phyloP scores from a whole-genome alignment of 30 jellyfish, hydroid and myxozoan genomes.

The Kudoa iwatai region DNA sequence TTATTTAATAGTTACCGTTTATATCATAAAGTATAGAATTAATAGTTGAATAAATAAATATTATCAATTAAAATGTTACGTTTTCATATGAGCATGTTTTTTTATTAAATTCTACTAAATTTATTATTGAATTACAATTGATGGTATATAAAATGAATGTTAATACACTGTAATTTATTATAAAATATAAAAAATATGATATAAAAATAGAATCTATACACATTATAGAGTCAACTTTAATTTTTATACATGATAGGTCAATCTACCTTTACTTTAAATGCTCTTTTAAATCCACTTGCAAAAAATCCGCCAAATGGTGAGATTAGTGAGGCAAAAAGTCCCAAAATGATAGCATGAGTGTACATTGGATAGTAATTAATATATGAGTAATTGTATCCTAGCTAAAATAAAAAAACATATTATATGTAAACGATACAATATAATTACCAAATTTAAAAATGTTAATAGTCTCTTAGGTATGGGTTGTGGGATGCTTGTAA shows the following conservation, averaged over 20 bases:
- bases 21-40: too few relatives aligned
- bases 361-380: conserved; percentile 20
- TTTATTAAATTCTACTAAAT: neutral
- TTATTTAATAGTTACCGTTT: too few relatives aligned
- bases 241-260: neutral
- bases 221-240: neutral
- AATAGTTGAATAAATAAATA: too few relatives aligned
- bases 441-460: too few relatives aligned
- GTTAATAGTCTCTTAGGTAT: too few relatives aligned
- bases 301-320: conserved; percentile 96
- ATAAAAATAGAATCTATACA: neutral
- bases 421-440: too few relatives aligned
- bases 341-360: conserved; percentile 48
- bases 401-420: too few relatives aligned
- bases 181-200: neutral
- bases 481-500: too few relatives aligned
- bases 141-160: neutral
- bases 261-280: conserved; percentile 53
- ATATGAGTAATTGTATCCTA: too few relatives aligned
- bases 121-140: neutral
- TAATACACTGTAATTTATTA: neutral
- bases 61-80: neutral
- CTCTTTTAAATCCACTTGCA: conserved; percentile 93
- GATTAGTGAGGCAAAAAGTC: conserved; percentile 33
- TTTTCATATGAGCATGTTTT: neutral